Conservation (phyloP, 2,113 vertebrate species). For the Dendropsophus ebraccatus region DNA sequence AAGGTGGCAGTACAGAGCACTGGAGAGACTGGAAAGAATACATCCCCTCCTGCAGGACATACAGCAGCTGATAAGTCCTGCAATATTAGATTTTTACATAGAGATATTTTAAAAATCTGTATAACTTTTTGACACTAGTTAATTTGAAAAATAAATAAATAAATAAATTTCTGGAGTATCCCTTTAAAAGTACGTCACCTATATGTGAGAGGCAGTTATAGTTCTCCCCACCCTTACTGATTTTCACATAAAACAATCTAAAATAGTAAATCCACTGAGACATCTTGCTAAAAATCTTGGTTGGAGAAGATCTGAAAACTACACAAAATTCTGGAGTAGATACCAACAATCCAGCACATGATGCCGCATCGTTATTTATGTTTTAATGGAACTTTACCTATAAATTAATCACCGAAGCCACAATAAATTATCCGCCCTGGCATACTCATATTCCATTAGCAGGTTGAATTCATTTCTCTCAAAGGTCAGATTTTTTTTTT, state of each 20-base stretch:
- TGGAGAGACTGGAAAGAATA: too few species aligned
- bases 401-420: conserved; percentile 4
- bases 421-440: background rate
- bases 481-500: conserved; percentile 24
- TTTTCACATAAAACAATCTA: background rate
- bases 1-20: too few species aligned
- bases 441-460: background rate
- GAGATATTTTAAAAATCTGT: too few species aligned
- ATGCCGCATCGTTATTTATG: background rate
- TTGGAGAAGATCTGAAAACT: background rate
- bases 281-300: background rate
- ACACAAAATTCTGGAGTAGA: background rate
- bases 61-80: too few species aligned
- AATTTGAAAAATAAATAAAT: too few species aligned
- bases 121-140: too few species aligned
- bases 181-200: too few species aligned
- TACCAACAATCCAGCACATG: background rate
- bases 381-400: conserved; percentile 13
- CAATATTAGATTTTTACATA: too few species aligned
- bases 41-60: too few species aligned
- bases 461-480: background rate
- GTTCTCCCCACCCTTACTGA: background rate
- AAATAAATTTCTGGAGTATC: too few species aligned
- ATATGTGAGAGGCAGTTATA: background rate
- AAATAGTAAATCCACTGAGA: background rate